Conservation (phyloP, 2,888 invertebrate genomes). For the Dynastes grantii region DNA sequence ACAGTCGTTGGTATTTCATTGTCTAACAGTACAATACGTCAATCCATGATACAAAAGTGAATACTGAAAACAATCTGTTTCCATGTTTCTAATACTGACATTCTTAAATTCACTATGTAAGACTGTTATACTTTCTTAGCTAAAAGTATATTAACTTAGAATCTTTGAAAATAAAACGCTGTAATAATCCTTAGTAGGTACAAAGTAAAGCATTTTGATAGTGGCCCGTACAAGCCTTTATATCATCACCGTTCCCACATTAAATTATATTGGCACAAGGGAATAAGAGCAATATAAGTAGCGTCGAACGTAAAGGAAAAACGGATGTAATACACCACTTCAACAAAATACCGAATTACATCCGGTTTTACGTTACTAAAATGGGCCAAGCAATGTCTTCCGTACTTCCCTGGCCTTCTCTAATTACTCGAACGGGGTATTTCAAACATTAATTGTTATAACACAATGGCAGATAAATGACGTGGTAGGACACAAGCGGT, state of each 20-base stretch:
- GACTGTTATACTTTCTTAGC: no score
- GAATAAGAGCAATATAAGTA: slow-evolving; percentile 2
- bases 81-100: background rate
- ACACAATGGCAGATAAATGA: background rate
- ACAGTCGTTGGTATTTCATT: no score
- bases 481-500: no score
- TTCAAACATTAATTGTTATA: slow-evolving; percentile 23
- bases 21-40: no score
- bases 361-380: slow-evolving; percentile 25
- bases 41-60: no score
- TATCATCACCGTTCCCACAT: background rate
- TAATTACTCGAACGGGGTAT: slow-evolving; percentile 21
- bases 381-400: slow-evolving; percentile 34
- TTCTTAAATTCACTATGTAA: no score
- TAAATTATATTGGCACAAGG: slow-evolving; percentile 8
- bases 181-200: no score
- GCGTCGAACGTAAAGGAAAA: slow-evolving; percentile 1
- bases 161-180: no score
- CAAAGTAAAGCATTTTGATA: no score
- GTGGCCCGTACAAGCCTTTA: no score
- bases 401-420: slow-evolving; percentile 14
- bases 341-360: slow-evolving; percentile 6
- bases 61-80: no score
- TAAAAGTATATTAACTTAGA: no score
- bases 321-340: background rate